phyloP scores from a whole-genome alignment of 2,113 vertebrate genomes.

The Crotalus horridus region DNA sequence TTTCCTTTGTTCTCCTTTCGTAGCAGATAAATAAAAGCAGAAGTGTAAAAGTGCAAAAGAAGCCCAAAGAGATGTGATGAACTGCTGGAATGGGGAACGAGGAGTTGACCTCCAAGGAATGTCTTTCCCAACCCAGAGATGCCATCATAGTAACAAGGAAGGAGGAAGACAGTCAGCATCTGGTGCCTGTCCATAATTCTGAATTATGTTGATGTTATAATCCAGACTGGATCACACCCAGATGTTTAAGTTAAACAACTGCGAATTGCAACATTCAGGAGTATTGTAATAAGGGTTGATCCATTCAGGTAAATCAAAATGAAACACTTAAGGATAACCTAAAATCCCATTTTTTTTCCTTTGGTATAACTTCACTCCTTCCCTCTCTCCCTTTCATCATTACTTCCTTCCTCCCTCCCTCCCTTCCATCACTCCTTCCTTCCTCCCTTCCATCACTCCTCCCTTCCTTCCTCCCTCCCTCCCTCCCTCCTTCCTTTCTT shows the following conservation, averaged over 20 bases:
- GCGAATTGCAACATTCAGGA: not conserved
- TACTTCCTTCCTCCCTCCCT: too few relatives aligned
- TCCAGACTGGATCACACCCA: not conserved
- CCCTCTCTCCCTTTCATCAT: too few relatives aligned
- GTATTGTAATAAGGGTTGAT: not conserved
- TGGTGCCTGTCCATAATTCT: slow-evolving; percentile 1
- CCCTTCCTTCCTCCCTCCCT: not conserved
- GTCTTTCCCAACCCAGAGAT: not conserved
- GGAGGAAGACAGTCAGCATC: slow-evolving; percentile 21
- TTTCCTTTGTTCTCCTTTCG: not conserved
- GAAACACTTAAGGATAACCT: not conserved
- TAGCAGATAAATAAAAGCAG: not conserved
- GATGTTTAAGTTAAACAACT: not conserved
- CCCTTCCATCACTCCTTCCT: not conserved
- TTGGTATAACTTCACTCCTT: not conserved
- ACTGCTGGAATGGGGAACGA: not conserved
- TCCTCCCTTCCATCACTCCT: rapidly evolving
- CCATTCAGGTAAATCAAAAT: not conserved
- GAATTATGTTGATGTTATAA: not conserved
- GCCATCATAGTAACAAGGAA: slow-evolving; percentile 29
- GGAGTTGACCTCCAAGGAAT: slow-evolving; percentile 13
- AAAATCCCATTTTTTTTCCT: not conserved
- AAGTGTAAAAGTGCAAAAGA: not conserved
- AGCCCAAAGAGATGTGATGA: not conserved
- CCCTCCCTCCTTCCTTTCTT: not conserved